Conservation (phyloP, 2,113 vertebrate species). For the Pelecanus crispus region DNA sequence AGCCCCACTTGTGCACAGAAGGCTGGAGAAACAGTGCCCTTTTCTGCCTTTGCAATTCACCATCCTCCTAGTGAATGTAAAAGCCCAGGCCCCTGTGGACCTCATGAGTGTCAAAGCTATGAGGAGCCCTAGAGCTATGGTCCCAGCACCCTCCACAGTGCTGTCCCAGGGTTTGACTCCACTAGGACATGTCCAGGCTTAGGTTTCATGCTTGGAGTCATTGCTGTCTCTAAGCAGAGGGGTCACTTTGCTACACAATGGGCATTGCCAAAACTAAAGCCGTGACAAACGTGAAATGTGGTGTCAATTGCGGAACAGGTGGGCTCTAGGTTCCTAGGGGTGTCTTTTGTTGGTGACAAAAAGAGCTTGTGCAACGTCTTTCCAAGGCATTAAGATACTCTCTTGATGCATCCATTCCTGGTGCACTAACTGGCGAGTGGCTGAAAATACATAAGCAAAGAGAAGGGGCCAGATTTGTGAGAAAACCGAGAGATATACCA, state of each 20-base stretch:
- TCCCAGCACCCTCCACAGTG: neutral
- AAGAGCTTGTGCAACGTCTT: neutral
- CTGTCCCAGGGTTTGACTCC: neutral
- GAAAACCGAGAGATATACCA: neutral
- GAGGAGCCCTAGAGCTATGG: neutral
- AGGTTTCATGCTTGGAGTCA: neutral
- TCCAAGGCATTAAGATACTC: neutral
- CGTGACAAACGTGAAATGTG: neutral
- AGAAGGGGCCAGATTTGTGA: neutral
- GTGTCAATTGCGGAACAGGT: neutral
- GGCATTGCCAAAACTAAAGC: neutral
- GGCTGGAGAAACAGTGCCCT: neutral
- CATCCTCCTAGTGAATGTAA: neutral
- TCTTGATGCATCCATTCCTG: neutral
- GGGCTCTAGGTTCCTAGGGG: neutral
- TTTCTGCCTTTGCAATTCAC: neutral
- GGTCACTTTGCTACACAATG: neutral
- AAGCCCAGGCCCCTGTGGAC: neutral
- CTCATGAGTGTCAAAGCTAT: neutral
- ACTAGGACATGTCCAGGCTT: neutral
- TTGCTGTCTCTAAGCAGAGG: neutral
- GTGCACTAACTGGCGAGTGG: neutral
- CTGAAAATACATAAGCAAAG: neutral
- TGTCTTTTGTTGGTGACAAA: neutral
- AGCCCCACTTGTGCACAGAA: neutral